These are phyloP conservation scores for Myodes glareolus DNA, from an alignment of 2,113 vertebrate genomes.

Conservation along the genomic window DNA sequence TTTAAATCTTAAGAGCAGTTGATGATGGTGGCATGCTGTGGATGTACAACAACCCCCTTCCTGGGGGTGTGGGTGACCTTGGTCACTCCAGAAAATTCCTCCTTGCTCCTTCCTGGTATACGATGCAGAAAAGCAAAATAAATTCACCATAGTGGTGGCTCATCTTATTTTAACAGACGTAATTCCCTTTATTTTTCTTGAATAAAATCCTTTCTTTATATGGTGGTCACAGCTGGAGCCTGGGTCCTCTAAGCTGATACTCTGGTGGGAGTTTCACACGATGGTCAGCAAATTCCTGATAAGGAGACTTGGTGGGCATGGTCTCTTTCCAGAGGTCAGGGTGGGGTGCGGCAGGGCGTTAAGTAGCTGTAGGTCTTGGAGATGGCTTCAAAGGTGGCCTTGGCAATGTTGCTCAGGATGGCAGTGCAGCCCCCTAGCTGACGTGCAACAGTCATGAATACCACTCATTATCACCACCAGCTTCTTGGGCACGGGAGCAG, in stretches of 20 bases:
- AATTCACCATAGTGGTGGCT: not conserved
- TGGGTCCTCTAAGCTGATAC: not conserved
- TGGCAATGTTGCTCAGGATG: not conserved
- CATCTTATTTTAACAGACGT: not conserved
- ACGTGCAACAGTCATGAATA: not conserved
- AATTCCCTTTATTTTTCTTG: not conserved
- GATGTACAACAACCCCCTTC: not conserved
- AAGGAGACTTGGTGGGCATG: not conserved
- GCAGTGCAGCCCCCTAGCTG: not conserved
- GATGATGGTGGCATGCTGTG: not conserved
- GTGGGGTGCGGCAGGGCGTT: too few species aligned
- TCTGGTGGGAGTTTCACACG: not conserved
- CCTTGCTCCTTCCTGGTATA: not conserved
- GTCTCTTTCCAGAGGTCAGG: not conserved
- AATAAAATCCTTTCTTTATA: not conserved
- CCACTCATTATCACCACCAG: not conserved
- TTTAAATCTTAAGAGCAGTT: not conserved
- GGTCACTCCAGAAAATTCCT: conserved; percentile 3
- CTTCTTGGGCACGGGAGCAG: not conserved
- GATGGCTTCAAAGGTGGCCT: not conserved
- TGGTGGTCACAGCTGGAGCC: not conserved
- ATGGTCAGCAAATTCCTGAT: not conserved
- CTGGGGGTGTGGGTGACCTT: not conserved
- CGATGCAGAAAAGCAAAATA: not conserved
- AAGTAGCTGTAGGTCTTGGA: not conserved